These are phyloP conservation scores for Oxycera nigricornis DNA, from an alignment of 2,888 invertebrate genomes.

Conservation along the genomic window DNA sequence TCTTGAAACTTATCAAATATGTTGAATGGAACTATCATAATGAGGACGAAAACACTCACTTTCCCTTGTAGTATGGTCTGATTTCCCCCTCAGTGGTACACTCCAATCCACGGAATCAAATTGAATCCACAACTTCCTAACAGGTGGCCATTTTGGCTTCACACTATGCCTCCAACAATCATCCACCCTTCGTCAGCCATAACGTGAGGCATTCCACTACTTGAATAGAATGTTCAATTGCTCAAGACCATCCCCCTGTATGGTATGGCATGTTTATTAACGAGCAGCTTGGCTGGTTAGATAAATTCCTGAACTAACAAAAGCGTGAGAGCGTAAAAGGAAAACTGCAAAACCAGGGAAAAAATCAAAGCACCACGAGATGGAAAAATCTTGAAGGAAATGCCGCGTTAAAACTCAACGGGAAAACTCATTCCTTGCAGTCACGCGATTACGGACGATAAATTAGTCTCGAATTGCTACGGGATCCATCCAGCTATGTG, in stretches of 20 bases:
- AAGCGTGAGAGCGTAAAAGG: neutral
- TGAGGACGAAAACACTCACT: no score
- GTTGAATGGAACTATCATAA: no score
- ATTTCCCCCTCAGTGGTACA: neutral
- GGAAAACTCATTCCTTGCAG: constrained; percentile 29
- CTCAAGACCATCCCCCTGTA: neutral
- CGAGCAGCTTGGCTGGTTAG: constrained; percentile 4
- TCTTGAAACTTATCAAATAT: no score
- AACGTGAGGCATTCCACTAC: neutral
- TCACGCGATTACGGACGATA: constrained; percentile 34
- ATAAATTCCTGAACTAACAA: constrained; percentile 14
- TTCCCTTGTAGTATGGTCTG: neutral
- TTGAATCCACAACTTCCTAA: neutral
- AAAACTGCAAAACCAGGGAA: neutral
- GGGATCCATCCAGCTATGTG: neutral
- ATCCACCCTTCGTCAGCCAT: neutral
- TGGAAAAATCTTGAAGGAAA: constrained; percentile 19
- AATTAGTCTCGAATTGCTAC: constrained; percentile 27
- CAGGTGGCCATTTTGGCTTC: neutral
- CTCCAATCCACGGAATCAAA: neutral
- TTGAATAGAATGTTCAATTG: constrained; percentile 1
- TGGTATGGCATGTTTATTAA: constrained; percentile 10
- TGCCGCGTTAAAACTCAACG: constrained; percentile 26
- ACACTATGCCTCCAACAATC: neutral
- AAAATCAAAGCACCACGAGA: neutral